These are phyloP conservation scores for Semicossyphus pulcher DNA, from an alignment of 2,113 vertebrate species.

Conservation along the genomic window DNA sequence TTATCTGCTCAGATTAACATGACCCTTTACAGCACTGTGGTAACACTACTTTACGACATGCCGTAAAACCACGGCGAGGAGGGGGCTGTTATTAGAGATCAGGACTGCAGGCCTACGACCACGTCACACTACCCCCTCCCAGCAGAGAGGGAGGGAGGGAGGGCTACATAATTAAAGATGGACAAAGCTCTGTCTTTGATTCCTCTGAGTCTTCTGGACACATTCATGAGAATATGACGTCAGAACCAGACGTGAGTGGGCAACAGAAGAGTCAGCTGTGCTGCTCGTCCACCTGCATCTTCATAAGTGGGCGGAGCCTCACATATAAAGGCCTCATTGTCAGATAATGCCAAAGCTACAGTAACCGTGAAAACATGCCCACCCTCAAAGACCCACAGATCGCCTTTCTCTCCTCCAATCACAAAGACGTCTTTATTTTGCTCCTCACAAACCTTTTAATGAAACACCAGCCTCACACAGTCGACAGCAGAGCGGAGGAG, in stretches of 20 bases:
- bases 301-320: constrained; percentile 54
- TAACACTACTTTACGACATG: constrained; percentile 26
- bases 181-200: constrained; percentile 43
- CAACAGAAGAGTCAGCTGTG: constrained; percentile 49
- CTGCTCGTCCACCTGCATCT: constrained; percentile 66
- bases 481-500: constrained; percentile 11
- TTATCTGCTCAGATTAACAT: constrained; percentile 29
- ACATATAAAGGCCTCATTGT: constrained; percentile 77
- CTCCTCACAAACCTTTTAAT: constrained; percentile 28
- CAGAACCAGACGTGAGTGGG: constrained; percentile 43
- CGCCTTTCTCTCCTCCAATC: constrained; percentile 60
- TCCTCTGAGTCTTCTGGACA: constrained; percentile 3
- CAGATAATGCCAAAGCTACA: constrained; percentile 55
- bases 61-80: constrained; percentile 42
- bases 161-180: not conserved
- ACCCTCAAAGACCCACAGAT: constrained; percentile 64
- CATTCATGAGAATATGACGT: constrained; percentile 40
- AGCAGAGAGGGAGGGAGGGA: not conserved
- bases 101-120: constrained; percentile 12
- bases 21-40: constrained; percentile 9
- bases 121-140: not conserved
- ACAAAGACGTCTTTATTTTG: constrained; percentile 73
- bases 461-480: constrained; percentile 42
- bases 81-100: not conserved
- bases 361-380: constrained; percentile 73